These are phyloP conservation scores for Struthidea cinerea DNA, from an alignment of 2,113 vertebrate species.

Conservation along the genomic window DNA sequence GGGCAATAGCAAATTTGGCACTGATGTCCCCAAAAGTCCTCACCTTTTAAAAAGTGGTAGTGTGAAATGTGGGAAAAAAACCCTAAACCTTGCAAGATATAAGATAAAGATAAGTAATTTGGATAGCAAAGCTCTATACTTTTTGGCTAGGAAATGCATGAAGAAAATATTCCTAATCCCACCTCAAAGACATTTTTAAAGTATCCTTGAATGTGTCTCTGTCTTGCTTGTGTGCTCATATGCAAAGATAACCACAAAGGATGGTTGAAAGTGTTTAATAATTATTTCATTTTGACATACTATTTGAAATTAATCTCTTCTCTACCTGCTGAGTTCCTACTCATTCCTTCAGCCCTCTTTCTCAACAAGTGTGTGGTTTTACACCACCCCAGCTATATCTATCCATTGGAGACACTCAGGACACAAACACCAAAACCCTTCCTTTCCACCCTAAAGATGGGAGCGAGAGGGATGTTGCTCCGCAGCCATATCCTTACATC, in stretches of 20 bases:
- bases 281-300: background rate
- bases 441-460: background rate
- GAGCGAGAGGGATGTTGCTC: fast-evolving
- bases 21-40: background rate
- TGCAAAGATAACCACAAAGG: background rate
- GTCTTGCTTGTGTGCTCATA: background rate
- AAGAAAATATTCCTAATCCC: background rate
- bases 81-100: background rate
- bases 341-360: fast-evolving
- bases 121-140: background rate
- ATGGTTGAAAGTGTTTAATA: background rate
- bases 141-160: background rate
- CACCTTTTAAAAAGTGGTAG: background rate
- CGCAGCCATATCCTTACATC: fast-evolving
- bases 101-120: background rate
- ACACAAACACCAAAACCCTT: background rate
- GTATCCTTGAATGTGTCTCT: background rate
- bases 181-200: background rate
- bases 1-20: background rate
- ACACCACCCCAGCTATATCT: background rate
- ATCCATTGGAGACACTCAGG: fast-evolving
- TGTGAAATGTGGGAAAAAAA: background rate
- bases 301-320: background rate
- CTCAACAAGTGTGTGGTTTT: background rate
- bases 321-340: background rate